These are phyloP conservation scores for Stichopus horrens DNA, from an alignment of 53 echinoderm and acorn worm genomes.

Conservation along the genomic window DNA sequence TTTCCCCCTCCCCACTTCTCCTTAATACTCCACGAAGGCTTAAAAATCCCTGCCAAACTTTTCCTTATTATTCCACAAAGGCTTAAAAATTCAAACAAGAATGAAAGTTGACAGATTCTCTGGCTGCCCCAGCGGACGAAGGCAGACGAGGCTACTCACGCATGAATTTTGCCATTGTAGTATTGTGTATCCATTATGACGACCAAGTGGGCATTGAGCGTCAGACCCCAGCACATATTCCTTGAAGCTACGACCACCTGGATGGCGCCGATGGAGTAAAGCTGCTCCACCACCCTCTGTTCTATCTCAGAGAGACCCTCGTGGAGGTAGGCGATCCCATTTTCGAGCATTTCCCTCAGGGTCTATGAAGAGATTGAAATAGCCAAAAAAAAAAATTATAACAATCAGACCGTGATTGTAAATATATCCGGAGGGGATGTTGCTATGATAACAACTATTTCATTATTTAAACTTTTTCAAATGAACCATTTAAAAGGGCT, in stretches of 20 bases:
- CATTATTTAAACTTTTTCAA: too few relatives aligned
- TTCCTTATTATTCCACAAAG: too few relatives aligned
- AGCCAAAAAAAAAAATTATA: not conserved
- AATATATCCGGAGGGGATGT: too few relatives aligned
- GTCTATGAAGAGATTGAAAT: slow-evolving; percentile 61
- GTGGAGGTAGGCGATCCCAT: slow-evolving; percentile 95
- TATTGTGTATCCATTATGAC: slow-evolving; percentile 99
- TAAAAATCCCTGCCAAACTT: too few relatives aligned
- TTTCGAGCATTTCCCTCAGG: slow-evolving; percentile 85
- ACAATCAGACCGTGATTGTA: too few relatives aligned
- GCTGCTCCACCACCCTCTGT: slow-evolving; percentile 92
- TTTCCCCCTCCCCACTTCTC: too few relatives aligned
- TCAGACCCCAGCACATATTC: slow-evolving; percentile 98
- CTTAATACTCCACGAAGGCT: too few relatives aligned
- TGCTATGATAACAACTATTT: too few relatives aligned
- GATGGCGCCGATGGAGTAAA: slow-evolving; percentile 89
- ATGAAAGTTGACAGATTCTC: too few relatives aligned
- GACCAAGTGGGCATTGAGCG: slow-evolving; percentile 88
- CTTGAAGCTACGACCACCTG: slow-evolving; percentile 93
- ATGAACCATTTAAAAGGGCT: too few relatives aligned
- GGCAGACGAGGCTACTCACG: slow-evolving; percentile 59
- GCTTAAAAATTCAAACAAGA: too few relatives aligned
- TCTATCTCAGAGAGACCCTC: slow-evolving; percentile 90
- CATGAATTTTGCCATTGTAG: slow-evolving; percentile 98
- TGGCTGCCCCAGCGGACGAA: too few relatives aligned